Evolutionary conservation across 2,888 invertebrate genomes (phyloP), one percentile per base, ranked within the genome.

Genomic region (Norana najaformis): DNA sequence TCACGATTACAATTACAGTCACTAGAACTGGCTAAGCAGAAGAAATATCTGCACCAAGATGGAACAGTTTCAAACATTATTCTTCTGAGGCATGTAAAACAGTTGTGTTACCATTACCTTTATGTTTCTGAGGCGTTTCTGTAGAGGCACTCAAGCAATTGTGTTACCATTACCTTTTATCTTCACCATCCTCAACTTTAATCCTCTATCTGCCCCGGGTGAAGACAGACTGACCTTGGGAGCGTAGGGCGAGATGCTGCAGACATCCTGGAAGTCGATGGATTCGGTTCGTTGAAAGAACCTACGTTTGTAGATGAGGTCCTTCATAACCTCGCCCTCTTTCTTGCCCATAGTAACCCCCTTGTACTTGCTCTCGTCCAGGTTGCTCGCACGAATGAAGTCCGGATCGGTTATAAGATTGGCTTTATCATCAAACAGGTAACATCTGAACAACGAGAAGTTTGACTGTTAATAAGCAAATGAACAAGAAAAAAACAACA

Each of bases 251-350:
- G 95, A 94, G 82, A 95, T 94, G 41, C 94, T 93, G 92, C 95
- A 95, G 18, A 94, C 94, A 23, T 95, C 95, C 92, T 95, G 95
- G 91, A 95, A 95, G 92, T 95, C 95, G 18, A 94, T 93, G 35
- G 93, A 93, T 92, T 95, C 95, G 39, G 93, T 93, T n/a, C 95
- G 91, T 20, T 92, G 90, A 91, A 95, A 94, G 91, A 95, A 95
- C 18, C 93, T 93, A 92, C 95, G 95, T 90, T 93, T 93, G 92
- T 94, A 95, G 89, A 95, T 94, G 39, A 95, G 93, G 90, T 95
- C 94, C 90, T 94, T 95, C 95, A 95, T 95, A 0, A 95, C 94
- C 92, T 95, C 95, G 20, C 95, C 95, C 92, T 95, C 95, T 91
- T 95, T 95, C 89, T 93, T 93, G 11, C 95, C 95, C 90, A 95